Base-by-base conservation (phyloP, 1,140 invertebrate species). In the Triops longicaudatus region DNA sequence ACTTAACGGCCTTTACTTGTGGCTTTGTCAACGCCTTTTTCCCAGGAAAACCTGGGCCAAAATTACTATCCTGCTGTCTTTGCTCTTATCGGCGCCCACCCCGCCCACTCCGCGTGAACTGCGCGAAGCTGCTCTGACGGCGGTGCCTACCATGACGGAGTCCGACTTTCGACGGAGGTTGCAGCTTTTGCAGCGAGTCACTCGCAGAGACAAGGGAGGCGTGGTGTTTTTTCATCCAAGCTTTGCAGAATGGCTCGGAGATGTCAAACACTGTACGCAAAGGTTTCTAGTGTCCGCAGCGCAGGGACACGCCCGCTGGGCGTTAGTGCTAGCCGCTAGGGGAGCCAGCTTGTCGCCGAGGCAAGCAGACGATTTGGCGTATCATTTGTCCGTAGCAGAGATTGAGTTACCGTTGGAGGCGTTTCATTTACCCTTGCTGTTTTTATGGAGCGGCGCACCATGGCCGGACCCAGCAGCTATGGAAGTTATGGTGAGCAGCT, bases 211-310 rank as follows among this genome's bases (percentile, higher is more conserved):
- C 2, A 84, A 88, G 9, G 90, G 90, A 1, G 89, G 89, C 28
- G 85, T 94, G 76, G 89, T 91, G 79, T 86, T 95, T 3, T 94
- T 96, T 83, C 94, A 96, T 83, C 92, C 93, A 82, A 96, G 94
- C 78, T 98, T 98, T 83, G 91, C 94, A 10, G 93, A 95, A 81
- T 98, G 96, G 96, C 84, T 98, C 71, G 84, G 95, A 27, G 96
- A 98, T 84, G 95, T 98, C 0, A 98, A 98, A 84, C 95, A 98
- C 81, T 97, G 95, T 82, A 98, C 96, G 12, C 92, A 95, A 80
- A 94, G 95, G 81, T 98, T 95, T 83, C 86, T 98, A 71, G 97
- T 95, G 83, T 90, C 91, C 78, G 91, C 93, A 1, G 86, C 88
- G 44, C 92, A 95, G 81, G 95, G 95, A 0, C 95, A 98, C 83